Evolutionary conservation across 2,888 invertebrate species (phyloP).

Genomic region (Diarsia rubi): DNA sequence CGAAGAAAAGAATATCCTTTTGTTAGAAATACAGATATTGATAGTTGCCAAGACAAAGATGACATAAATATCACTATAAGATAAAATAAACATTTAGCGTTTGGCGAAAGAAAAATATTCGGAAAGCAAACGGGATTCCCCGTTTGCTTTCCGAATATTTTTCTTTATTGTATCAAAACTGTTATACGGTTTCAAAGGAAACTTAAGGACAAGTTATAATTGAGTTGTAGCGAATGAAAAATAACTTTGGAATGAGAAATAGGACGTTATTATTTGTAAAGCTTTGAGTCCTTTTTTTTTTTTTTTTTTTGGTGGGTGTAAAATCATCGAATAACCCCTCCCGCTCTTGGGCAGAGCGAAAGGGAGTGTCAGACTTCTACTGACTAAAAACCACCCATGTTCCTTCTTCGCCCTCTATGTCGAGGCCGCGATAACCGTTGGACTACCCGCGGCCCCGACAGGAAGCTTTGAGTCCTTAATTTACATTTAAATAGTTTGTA

Average conservation of each 20-base stretch:
- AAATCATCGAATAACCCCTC: too few species aligned
- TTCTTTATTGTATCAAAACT: conserved; percentile 43
- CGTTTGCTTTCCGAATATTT: too few species aligned
- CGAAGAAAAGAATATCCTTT: neutral
- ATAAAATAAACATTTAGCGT: conserved; percentile 10
- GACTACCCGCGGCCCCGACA: too few species aligned
- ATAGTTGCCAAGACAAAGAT: neutral
- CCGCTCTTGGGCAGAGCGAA: too few species aligned
- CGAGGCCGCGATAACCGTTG: too few species aligned
- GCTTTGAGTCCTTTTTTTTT: neutral
- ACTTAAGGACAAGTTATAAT: conserved; percentile 31
- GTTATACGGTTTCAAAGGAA: conserved; percentile 33
- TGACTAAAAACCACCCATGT: too few species aligned
- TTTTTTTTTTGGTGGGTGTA: too few species aligned
- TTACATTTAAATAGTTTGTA: neutral
- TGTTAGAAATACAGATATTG: neutral
- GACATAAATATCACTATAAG: neutral
- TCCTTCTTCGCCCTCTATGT: too few species aligned
- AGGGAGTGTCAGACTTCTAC: too few species aligned
- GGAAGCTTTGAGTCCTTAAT: conserved; percentile 5
- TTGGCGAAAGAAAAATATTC: conserved; percentile 4
- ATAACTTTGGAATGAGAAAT: conserved; percentile 6
- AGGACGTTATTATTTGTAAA: neutral
- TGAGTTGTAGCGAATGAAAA: conserved; percentile 34
- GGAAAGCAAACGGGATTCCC: conserved; percentile 17